Base-by-base conservation (phyloP, 2,113 vertebrate genomes). In the Ammodramus savannarum region DNA sequence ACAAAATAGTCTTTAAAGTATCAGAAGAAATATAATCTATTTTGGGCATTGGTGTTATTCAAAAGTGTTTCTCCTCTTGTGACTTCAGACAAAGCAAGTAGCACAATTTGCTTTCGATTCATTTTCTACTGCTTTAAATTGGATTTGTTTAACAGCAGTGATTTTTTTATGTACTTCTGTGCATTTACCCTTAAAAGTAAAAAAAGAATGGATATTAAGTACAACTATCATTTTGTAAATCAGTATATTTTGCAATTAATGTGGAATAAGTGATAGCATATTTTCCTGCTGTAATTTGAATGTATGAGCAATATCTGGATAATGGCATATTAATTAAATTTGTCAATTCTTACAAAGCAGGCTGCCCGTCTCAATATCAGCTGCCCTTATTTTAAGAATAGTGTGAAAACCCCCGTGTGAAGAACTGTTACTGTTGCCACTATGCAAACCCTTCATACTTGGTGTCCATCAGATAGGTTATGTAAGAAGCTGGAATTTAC, bases 201-300 rank as follows among this genome's bases (percentile, higher is more conserved):
- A 79, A 62, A 48, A 15, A 8, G 1, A 68, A 44, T 16, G 11
- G 26, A 8, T 72, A 76, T 20, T 16, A 76, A 67, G 11, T 91
- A 57, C 48, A 67, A 13, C 25, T 58, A 39, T 65, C 38, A 18
- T 76, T 76, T 90, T 87, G 52, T 87, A 75, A 68, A 62, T 44
- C 26, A 20, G 10, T 83, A 20, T 73, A 39, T 80, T 89, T 91
- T 84, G 55, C 54, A 77, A 8, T 68, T 76, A 65, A 36, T 71
- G 52, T 93, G 43, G 85, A 31, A 31, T 74, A 87, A 80, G 41
- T 57, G 63, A 25, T 79, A 78, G 38, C 82, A 25, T 81, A 3
- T 89, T 90, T 73, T 92, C 27, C 82, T 85, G 76, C 69, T 95
- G 55, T 91, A 65, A 71, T 79, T 75, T 68, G 78, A 94, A 66